Evolutionary conservation across 2,113 vertebrate genomes (phyloP).

Genomic region (Poeciliopsis prolifica): DNA sequence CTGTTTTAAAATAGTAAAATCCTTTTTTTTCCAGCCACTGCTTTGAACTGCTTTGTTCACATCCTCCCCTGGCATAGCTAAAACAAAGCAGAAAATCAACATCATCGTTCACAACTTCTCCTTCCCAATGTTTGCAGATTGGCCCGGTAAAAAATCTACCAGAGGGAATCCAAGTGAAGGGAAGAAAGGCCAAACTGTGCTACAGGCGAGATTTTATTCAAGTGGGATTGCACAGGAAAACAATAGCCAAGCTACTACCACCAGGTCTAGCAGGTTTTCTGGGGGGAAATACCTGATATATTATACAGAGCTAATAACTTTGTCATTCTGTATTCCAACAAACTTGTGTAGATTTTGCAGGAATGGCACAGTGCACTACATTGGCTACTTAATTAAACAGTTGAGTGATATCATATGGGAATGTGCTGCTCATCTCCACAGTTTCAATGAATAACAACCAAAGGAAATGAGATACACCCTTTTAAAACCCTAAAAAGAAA

Average conservation of each 20-base stretch:
- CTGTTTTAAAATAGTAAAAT: neutral
- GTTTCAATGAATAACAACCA: constrained; percentile 69
- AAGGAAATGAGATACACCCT: constrained; percentile 73
- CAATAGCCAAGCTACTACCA: no score
- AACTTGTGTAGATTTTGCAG: neutral
- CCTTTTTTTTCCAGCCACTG: neutral
- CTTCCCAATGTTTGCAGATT: no score
- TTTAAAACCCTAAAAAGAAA: constrained; percentile 52
- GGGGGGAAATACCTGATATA: neutral
- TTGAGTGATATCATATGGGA: constrained; percentile 37
- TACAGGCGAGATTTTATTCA: no score
- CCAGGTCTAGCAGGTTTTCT: no score
- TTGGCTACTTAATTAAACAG: constrained; percentile 4
- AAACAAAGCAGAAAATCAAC: no score
- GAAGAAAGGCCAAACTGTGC: no score
- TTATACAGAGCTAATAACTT: neutral
- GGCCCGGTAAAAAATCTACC: no score
- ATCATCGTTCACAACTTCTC: no score
- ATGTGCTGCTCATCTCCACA: constrained; percentile 59
- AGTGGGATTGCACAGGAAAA: no score
- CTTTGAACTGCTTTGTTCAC: neutral
- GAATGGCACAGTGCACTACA: neutral
- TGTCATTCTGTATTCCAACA: neutral
- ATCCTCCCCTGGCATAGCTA: no score
- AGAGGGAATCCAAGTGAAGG: no score